These are phyloP conservation scores for Rhingia rostrata DNA, from an alignment of 2,888 invertebrate species.

Conservation along the genomic window DNA sequence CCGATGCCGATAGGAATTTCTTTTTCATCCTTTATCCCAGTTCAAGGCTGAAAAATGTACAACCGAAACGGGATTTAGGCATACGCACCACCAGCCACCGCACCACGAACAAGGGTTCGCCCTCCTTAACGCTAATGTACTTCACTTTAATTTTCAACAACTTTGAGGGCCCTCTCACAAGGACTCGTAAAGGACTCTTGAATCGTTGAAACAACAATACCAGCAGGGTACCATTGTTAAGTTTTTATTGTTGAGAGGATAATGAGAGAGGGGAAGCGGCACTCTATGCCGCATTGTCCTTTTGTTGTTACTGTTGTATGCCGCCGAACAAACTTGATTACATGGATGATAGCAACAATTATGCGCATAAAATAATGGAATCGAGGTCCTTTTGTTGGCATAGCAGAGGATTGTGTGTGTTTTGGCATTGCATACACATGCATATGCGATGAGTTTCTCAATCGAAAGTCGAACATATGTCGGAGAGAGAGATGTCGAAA, in stretches of 20 bases:
- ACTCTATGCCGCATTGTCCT: slow-evolving; percentile 59
- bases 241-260: slow-evolving; percentile 56
- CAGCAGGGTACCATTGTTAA: slow-evolving; percentile 68
- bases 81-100: slow-evolving; percentile 58
- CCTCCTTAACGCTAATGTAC: slow-evolving; percentile 69
- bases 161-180: slow-evolving; percentile 38
- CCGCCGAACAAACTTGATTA: slow-evolving; percentile 75
- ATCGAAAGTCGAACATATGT: slow-evolving; percentile 62
- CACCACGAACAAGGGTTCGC: slow-evolving; percentile 20
- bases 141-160: slow-evolving; percentile 71
- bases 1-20: slow-evolving; percentile 66
- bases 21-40: slow-evolving; percentile 39
- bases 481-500: slow-evolving; percentile 58
- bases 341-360: slow-evolving; percentile 77
- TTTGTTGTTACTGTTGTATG: slow-evolving; percentile 54
- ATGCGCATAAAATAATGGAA: slow-evolving; percentile 75
- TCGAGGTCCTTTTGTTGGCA: slow-evolving; percentile 72
- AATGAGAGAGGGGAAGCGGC: slow-evolving; percentile 35
- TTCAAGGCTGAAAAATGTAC: slow-evolving; percentile 66
- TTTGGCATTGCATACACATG: slow-evolving; percentile 51
- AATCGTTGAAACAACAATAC: slow-evolving; percentile 69
- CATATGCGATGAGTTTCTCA: slow-evolving; percentile 21
- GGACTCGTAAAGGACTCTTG: slow-evolving; percentile 57
- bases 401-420: slow-evolving; percentile 30
- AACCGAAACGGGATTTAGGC: slow-evolving; percentile 59